phyloP scores from a whole-genome alignment of 1,140 invertebrate species.

The Lanistes nyassanus region DNA sequence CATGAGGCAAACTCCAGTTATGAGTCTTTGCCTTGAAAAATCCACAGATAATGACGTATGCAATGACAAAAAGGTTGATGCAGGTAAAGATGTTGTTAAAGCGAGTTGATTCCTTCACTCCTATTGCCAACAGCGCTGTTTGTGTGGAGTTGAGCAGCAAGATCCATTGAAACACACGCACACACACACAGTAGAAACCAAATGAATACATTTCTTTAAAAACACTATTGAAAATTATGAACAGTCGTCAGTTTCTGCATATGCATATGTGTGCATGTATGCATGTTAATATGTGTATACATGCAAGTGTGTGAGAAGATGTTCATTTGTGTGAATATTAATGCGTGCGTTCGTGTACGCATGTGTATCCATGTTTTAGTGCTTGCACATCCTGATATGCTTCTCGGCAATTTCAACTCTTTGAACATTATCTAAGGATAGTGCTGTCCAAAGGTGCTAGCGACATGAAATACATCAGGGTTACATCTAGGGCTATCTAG shows the following conservation, averaged over 20 bases:
- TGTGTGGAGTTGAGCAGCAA: constrained; percentile 42
- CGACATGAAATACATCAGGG: neutral
- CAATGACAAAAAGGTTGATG: constrained; percentile 86
- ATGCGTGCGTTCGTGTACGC: too few relatives aligned
- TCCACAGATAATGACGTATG: constrained; percentile 84
- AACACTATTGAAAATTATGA: too few relatives aligned
- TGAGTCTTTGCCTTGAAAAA: constrained; percentile 78
- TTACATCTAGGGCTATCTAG: neutral
- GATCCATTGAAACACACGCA: neutral
- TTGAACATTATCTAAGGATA: too few relatives aligned
- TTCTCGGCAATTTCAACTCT: too few relatives aligned
- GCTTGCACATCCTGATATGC: too few relatives aligned
- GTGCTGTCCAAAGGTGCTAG: too few relatives aligned
- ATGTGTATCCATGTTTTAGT: too few relatives aligned
- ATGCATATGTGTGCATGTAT: too few relatives aligned
- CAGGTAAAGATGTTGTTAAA: constrained; percentile 92
- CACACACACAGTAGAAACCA: neutral
- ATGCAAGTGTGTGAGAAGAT: too few relatives aligned
- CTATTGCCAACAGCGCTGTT: constrained; percentile 78
- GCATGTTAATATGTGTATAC: too few relatives aligned
- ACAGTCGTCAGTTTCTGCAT: too few relatives aligned
- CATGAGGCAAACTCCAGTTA: constrained; percentile 55
- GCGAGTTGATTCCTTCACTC: constrained; percentile 88
- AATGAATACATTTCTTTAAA: neutral
- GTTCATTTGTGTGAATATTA: too few relatives aligned